Base-by-base conservation (phyloP, 2,888 invertebrate species). In the Ectemnius continuus region DNA sequence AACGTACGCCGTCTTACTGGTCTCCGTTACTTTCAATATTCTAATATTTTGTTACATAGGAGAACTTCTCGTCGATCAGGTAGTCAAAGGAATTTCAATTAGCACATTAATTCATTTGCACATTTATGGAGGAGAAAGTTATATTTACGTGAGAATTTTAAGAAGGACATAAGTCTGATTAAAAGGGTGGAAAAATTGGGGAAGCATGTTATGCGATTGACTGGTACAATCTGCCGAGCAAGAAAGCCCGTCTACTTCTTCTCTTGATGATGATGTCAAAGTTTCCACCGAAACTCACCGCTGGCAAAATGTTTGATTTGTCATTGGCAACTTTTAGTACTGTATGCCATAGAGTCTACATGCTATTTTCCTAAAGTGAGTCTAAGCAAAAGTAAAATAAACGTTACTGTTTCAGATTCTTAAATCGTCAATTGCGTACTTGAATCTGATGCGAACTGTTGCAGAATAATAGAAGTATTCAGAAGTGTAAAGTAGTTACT, bases 31-130 rank as follows among this genome's bases (percentile, higher is more conserved):
- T 46, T 79, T 81, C 63, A 82, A 78, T 28, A 67, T 81, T 47
- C 67, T 81, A 13, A 82, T 82, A 74, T 76, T 76, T 48, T 83
- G 77, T 64, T 85, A 82, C 67, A 83, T 86, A n/a, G 85, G 86
- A 0, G 85, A 85, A 64, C 77, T 75, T 74, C 79, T 85, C 8
- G 76, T 81, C 2, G 78, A 76, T 28, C 80, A 85, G 76, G 85
- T 85, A 76, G 14, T 11, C 20, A 2, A 0, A 13, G n/a, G 5
- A 20, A 26, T 1, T 13, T 48, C 8, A 11, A 28, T 8, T 20
- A n/a, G 2, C 2, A 5, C 2, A 18, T 0, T 18, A n/a, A 26
- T n/a, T 58, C 26, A 23, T 18, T 26, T 23, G 16, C 8, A 16
- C 4, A 20, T 11, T 4, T 57, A 16, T 57, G 16, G 3, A 20